Evolutionary conservation across 2,888 invertebrate genomes (phyloP).

Genomic region (Tiphia femorata): DNA sequence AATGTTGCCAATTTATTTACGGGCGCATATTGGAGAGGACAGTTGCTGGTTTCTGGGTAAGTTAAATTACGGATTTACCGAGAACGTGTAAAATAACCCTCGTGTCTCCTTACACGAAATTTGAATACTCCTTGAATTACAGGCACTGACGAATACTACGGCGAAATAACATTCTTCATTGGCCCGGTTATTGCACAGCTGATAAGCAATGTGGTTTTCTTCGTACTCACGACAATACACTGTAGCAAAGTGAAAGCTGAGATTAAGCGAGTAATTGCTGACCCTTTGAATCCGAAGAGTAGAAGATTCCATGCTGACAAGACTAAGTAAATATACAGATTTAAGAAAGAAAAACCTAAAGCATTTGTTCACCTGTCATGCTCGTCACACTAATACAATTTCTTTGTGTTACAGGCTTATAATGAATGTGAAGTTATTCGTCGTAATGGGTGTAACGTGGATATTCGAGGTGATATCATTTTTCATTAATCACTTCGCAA

Average conservation of each 20-base stretch:
- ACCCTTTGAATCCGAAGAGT: constrained; percentile 73
- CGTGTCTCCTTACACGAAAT: not conserved
- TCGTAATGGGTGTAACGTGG: constrained; percentile 86
- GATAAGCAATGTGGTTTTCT: constrained; percentile 77
- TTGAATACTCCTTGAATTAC: not conserved
- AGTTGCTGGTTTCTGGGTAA: constrained; percentile 79
- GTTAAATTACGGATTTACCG: constrained; percentile 45
- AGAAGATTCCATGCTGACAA: constrained; percentile 77
- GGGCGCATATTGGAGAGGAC: constrained; percentile 74
- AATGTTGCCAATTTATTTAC: constrained; percentile 69
- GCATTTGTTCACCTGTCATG: not conserved
- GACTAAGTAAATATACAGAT: constrained; percentile 75
- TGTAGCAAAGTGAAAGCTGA: constrained; percentile 82
- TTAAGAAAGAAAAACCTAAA: no score
- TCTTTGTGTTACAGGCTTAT: no score
- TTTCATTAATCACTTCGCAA: constrained; percentile 32
- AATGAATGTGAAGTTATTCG: constrained; percentile 80
- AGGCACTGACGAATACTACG: constrained; percentile 42
- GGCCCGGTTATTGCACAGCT: constrained; percentile 77
- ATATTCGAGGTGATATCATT: constrained; percentile 68
- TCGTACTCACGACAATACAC: constrained; percentile 78
- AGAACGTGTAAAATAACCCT: not conserved
- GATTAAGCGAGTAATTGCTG: constrained; percentile 78
- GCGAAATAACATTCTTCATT: constrained; percentile 74
- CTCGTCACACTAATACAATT: not conserved